Percentiles rank a stretch among this genome's conserved stretches.
Evolutionary conservation across 2,888 invertebrate genomes (phyloP).

Genomic region (Rhyacophila evoluta): DNA sequence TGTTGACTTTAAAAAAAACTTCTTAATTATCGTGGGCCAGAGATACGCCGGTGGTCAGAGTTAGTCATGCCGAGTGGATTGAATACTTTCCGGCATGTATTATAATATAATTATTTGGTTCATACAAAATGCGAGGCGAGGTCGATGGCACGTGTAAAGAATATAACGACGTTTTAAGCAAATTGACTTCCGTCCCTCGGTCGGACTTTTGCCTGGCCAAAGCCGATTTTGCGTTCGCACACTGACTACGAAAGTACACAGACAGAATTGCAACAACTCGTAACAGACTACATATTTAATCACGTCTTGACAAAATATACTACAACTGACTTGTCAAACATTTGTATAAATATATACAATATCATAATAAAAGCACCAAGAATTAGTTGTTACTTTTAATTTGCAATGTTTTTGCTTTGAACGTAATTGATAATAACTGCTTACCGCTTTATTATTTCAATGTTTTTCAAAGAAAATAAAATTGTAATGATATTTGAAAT

Average conservation of each 20-base stretch:
- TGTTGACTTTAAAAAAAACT: too few relatives aligned
- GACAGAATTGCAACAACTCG: neutral
- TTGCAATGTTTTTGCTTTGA: too few relatives aligned
- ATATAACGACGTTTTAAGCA: constrained; percentile 8
- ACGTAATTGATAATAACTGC: too few relatives aligned
- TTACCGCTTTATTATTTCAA: too few relatives aligned
- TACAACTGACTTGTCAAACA: too few relatives aligned
- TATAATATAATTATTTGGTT: constrained; percentile 15
- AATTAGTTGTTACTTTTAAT: too few relatives aligned
- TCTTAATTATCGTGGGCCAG: neutral
- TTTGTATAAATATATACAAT: neutral
- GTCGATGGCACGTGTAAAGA: constrained; percentile 9
- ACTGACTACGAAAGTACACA: neutral
- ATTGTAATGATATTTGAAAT: too few relatives aligned
- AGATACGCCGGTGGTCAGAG: neutral
- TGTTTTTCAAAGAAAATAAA: too few relatives aligned
- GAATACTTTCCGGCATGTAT: neutral
- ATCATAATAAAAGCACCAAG: too few relatives aligned
- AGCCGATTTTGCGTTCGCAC: neutral
- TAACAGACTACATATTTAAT: too few relatives aligned
- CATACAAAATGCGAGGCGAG: constrained; percentile 9
- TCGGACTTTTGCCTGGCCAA: neutral
- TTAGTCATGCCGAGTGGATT: neutral
- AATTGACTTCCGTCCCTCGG: constrained; percentile 21
- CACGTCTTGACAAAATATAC: too few relatives aligned